Evolutionary conservation across 2,113 vertebrate genomes (phyloP).

Genomic region (Leptosomus discolor): DNA sequence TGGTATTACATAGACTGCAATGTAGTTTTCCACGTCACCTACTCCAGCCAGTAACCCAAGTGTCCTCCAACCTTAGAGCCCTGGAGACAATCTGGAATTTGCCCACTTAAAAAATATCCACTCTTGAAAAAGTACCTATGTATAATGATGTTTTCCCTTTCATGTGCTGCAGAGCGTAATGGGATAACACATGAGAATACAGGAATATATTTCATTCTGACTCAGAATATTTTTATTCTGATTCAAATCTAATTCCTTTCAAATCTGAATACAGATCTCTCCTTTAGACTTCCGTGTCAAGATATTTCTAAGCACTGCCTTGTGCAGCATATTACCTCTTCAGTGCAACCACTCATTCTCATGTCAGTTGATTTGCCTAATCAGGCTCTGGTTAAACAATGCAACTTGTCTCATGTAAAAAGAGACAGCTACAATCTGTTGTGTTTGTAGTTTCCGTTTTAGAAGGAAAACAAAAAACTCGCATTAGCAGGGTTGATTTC

Average conservation of each 20-base stretch:
- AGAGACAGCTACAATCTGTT: slow-evolving; percentile 29
- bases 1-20: not conserved
- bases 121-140: not conserved
- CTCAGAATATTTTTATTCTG: not conserved
- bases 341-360: not conserved
- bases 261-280: not conserved
- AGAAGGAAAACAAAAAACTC: not conserved
- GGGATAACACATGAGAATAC: not conserved
- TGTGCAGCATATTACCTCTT: not conserved
- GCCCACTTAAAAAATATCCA: not conserved
- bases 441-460: not conserved
- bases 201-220: not conserved
- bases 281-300: not conserved
- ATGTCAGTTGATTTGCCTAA: slow-evolving; percentile 18
- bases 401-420: not conserved
- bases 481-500: not conserved
- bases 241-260: not conserved
- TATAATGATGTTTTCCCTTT: not conserved
- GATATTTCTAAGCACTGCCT: not conserved
- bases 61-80: not conserved
- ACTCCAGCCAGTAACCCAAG: not conserved
- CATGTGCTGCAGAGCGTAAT: not conserved
- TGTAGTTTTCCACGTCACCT: not conserved
- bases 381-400: slow-evolving; percentile 35
- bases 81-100: not conserved